phyloP scores from a whole-genome alignment of 2,113 vertebrate genomes.

The Pelvicachromis taeniatus region DNA sequence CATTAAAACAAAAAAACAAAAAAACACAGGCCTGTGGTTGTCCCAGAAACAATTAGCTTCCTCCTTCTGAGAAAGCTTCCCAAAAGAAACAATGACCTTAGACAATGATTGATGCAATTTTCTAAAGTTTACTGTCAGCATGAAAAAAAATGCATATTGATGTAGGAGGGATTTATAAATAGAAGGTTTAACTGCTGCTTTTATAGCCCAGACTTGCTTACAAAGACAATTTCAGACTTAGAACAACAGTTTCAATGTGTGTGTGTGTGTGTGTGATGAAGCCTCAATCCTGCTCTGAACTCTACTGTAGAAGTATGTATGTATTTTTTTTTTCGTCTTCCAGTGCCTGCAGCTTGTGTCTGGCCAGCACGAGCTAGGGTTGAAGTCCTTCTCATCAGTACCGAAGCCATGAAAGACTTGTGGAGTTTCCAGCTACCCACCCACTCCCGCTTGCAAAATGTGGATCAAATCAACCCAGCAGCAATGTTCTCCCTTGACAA shows the following conservation, averaged over 20 bases:
- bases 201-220: conserved; percentile 4
- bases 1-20: not conserved
- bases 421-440: conserved; percentile 27
- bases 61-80: conserved; percentile 4
- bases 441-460: conserved; percentile 52
- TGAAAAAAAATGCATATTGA: conserved; percentile 30
- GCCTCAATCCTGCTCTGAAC: not conserved
- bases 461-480: conserved; percentile 69
- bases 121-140: conserved; percentile 10
- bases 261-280: conserved; percentile 22
- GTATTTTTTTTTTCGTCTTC: conserved; percentile 2
- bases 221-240: conserved; percentile 20
- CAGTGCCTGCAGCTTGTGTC: conserved; percentile 36
- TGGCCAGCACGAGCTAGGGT: conserved; percentile 33
- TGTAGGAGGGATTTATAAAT: conserved; percentile 35
- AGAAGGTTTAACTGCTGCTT: not conserved
- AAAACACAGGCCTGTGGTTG: not conserved
- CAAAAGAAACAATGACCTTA: conserved; percentile 20
- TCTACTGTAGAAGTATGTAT: conserved; percentile 10
- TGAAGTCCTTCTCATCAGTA: conserved; percentile 58
- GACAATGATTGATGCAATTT: conserved; percentile 30
- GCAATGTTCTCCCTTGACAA: conserved; percentile 56
- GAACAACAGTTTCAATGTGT: conserved; percentile 38
- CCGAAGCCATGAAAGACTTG: conserved; percentile 35
- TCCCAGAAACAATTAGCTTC: conserved; percentile 6